Evolutionary conservation across 1,140 invertebrate genomes (phyloP), one percentile per base, ranked within the genome.

Genomic region (Cyclargus thomasi): DNA sequence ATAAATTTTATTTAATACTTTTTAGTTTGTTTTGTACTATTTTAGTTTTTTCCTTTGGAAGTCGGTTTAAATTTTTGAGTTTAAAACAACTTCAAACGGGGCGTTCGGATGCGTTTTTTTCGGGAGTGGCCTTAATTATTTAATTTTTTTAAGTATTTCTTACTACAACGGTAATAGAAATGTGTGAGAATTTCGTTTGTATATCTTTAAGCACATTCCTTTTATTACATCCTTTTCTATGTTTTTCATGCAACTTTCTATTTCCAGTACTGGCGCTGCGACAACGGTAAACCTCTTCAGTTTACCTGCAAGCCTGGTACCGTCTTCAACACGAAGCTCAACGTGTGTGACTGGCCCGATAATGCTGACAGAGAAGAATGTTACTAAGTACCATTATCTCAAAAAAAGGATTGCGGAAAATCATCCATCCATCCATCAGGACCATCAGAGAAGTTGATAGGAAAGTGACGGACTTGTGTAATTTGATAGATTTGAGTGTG

Each of bases 331-430:
- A 91, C 91, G 0, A 81, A 91, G 16, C 91, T 91, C 29, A 92
- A 93, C 67, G 92, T 95, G 17, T 97, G 96, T 80, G 95, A 96
- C 84, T 97, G 95, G 95, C 94, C 95, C 5, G 92, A 93, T 47
- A 95, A 94, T 76, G 93, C 93, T 22, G 91, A 95, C 79, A 92
- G 94, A 55, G 79, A 86, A 10, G 91, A 94, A 70, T 95, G 94
- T 35, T 67, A 67, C 20, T 57, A 36, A 39, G 16, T 18, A 3
- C n/a, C 47, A 63, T 6, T 64, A 20, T 36, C 18, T 1, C 47
- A 21, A 18, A 16, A 20, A 17, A 47, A 8, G 35, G 20, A 16
- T 10, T 53, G 47, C 5, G 29, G 5, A 29, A 29, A 6, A 4
- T 7, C n/a, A n/a, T n/a, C n/a, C n/a, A n/a, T n/a, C n/a, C n/a